Conservation (phyloP, 1,140 invertebrate species). For the Spodoptera litura region DNA sequence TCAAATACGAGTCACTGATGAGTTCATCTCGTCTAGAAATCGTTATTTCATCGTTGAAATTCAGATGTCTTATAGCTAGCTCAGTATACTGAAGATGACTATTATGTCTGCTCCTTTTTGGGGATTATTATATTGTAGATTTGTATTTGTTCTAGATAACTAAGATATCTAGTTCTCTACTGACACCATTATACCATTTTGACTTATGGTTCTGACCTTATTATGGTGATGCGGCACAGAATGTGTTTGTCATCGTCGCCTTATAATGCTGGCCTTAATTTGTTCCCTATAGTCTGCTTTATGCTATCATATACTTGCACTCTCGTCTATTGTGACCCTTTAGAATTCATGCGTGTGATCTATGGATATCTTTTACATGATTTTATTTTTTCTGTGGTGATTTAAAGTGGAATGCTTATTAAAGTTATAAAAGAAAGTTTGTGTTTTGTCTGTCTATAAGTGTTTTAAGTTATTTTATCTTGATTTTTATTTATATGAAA, state of each 20-base stretch:
- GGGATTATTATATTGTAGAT: background rate
- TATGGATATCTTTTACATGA: background rate
- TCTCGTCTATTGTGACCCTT: slow-evolving; percentile 1
- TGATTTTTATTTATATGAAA: no score
- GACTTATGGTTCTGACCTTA: slow-evolving; percentile 23
- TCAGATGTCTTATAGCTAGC: no score
- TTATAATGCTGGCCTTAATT: slow-evolving; percentile 12
- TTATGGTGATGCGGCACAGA: slow-evolving; percentile 4
- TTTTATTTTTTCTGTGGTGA: no score
- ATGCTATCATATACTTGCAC: background rate
- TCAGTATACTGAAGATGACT: background rate
- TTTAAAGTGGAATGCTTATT: no score
- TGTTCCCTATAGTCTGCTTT: background rate
- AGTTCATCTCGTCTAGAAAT: no score
- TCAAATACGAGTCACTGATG: no score
- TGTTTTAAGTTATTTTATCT: no score
- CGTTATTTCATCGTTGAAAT: no score
- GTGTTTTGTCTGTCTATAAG: no score
- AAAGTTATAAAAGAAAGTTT: no score
- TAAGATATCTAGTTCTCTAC: background rate
- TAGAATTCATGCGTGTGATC: background rate
- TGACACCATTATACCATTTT: slow-evolving; percentile 23
- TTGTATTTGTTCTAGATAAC: slow-evolving; percentile 1
- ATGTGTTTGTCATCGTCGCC: slow-evolving; percentile 23
- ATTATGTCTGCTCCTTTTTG: background rate